A percentile compares a stretch with the other conserved stretches of the same genome.
These are phyloP conservation scores for Dioctria rufipes DNA, from an alignment of 2,888 invertebrate species.

Conservation along the genomic window DNA sequence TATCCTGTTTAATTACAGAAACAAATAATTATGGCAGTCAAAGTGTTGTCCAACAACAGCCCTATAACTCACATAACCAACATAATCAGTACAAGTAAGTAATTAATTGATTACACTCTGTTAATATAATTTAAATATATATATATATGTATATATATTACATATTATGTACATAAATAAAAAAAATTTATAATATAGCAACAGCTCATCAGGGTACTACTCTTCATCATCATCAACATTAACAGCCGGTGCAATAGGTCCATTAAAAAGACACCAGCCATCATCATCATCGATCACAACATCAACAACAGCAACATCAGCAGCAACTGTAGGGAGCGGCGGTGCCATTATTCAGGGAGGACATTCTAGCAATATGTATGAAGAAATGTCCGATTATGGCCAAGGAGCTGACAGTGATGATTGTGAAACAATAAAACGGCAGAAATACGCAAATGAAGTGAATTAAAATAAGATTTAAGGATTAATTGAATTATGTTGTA, in stretches of 20 bases:
- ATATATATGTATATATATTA: too few species aligned
- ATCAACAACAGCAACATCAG: slow-evolving; percentile 8
- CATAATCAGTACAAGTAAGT: slow-evolving; percentile 69
- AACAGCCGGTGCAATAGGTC: slow-evolving; percentile 64
- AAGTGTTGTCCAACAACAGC: slow-evolving; percentile 66
- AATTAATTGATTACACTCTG: not conserved
- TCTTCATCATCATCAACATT: slow-evolving; percentile 39
- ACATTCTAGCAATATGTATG: slow-evolving; percentile 58
- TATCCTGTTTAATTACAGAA: slow-evolving; percentile 62
- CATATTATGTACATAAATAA: not conserved
- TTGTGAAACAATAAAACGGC: slow-evolving; percentile 68
- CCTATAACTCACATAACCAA: slow-evolving; percentile 69
- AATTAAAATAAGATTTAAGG: slow-evolving; percentile 49
- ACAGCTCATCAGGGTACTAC: slow-evolving; percentile 49
- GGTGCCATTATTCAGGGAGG: slow-evolving; percentile 32
- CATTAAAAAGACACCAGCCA: slow-evolving; percentile 69
- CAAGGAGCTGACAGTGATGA: slow-evolving; percentile 65
- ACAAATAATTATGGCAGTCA: slow-evolving; percentile 67
- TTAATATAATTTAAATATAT: too few species aligned
- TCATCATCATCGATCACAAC: slow-evolving; percentile 18
- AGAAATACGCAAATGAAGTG: slow-evolving; percentile 68
- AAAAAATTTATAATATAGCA: slow-evolving; percentile 5
- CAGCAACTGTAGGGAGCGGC: slow-evolving; percentile 61
- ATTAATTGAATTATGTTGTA: too few species aligned
- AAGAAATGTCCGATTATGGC: slow-evolving; percentile 60